Percentiles rank a stretch among this genome's conserved stretches.
Conservation (phyloP, 2,888 invertebrate genomes). For the Hipparchia sbordonii region DNA sequence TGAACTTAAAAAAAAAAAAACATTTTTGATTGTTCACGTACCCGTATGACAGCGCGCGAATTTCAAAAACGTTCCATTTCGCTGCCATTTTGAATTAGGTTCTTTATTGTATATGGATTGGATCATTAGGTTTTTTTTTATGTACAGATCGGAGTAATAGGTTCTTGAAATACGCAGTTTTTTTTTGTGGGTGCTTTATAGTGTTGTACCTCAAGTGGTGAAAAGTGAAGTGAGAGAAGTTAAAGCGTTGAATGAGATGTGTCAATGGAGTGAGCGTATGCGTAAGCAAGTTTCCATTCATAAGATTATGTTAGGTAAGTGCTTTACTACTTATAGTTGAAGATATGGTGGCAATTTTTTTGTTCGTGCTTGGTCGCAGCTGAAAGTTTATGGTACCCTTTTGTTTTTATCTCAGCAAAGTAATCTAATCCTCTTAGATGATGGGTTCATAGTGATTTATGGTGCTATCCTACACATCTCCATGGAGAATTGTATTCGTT, state of each 20-base stretch:
- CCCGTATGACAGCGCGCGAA: slow-evolving; percentile 46
- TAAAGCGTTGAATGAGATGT: slow-evolving; percentile 56
- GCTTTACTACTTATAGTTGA: neutral
- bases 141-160: slow-evolving; percentile 21
- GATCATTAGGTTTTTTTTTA: slow-evolving; percentile 31
- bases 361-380: neutral
- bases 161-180: slow-evolving; percentile 43
- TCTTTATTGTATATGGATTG: slow-evolving; percentile 19
- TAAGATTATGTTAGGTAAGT: slow-evolving; percentile 67
- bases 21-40: slow-evolving; percentile 49
- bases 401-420: no score
- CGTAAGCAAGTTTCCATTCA: slow-evolving; percentile 62
- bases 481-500: neutral
- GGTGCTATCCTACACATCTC: no score
- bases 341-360: neutral
- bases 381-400: neutral
- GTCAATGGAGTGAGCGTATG: slow-evolving; percentile 70
- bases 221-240: slow-evolving; percentile 45
- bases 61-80: slow-evolving; percentile 29
- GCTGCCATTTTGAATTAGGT: slow-evolving; percentile 15
- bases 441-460: no score
- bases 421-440: no score
- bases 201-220: slow-evolving; percentile 63
- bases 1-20: slow-evolving; percentile 49
- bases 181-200: slow-evolving; percentile 50